Conservation (phyloP, 2,113 vertebrate species). For the Cepphus grylle region DNA sequence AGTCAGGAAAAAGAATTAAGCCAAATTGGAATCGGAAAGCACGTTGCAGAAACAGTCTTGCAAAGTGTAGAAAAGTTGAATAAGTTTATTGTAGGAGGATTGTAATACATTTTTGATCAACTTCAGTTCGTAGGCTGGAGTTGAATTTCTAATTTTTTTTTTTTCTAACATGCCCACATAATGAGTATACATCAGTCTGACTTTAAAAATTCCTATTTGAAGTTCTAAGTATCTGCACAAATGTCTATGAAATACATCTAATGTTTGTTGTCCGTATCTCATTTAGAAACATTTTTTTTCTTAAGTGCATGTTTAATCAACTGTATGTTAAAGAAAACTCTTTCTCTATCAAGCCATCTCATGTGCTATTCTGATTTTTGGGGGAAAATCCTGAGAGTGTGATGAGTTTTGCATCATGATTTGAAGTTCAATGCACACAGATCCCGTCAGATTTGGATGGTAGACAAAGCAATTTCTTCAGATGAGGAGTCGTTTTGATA, state of each 20-base stretch:
- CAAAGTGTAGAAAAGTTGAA: background rate
- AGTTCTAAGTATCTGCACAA: background rate
- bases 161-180: background rate
- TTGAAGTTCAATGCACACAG: background rate
- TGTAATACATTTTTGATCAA: background rate
- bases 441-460: background rate
- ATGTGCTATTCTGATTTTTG: background rate
- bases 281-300: background rate
- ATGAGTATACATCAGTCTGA: background rate
- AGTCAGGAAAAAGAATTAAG: background rate
- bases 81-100: background rate
- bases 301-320: background rate
- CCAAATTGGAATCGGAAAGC: background rate
- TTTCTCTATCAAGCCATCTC: background rate
- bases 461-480: background rate
- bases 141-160: background rate
- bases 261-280: background rate
- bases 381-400: background rate
- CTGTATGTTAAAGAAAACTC: background rate
- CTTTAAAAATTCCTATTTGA: background rate
- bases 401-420: background rate
- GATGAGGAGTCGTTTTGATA: background rate
- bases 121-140: background rate
- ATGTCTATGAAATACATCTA: background rate
- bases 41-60: background rate